phyloP scores from a whole-genome alignment of 2,797 vertebrate genomes.

The Chelon auratus region DNA sequence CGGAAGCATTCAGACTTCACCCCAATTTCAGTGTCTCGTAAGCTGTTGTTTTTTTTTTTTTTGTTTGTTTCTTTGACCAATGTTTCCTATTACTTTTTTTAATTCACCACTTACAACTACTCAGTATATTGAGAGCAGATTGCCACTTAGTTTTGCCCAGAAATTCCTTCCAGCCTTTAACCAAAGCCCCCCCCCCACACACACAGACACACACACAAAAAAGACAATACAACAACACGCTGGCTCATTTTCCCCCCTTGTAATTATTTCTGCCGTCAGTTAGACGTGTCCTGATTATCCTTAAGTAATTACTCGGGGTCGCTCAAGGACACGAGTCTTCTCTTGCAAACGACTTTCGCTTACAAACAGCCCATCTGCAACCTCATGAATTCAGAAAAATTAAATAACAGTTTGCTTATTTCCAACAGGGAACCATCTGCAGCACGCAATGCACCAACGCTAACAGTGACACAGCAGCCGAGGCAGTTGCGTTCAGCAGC shows the following conservation, averaged over 20 bases:
- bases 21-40: slow-evolving; percentile 34
- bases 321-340: slow-evolving; percentile 41
- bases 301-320: slow-evolving; percentile 35
- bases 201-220: slow-evolving; percentile 36
- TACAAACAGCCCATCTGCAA: slow-evolving; percentile 23
- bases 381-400: slow-evolving; percentile 25
- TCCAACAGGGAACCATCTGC: slow-evolving; percentile 35
- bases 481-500: not conserved
- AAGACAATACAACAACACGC: slow-evolving; percentile 30
- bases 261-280: slow-evolving; percentile 35
- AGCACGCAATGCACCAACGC: not conserved
- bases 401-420: slow-evolving; percentile 17
- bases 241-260: slow-evolving; percentile 24
- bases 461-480: not conserved
- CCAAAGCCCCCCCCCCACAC: not conserved
- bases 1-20: slow-evolving; percentile 40
- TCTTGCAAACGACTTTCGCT: slow-evolving; percentile 20
- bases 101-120: slow-evolving; percentile 1
- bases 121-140: not conserved
- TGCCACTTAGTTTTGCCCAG: slow-evolving; percentile 9
- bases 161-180: slow-evolving; percentile 18
- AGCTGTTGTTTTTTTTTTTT: slow-evolving; percentile 17
- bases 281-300: slow-evolving; percentile 33
- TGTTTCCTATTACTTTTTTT: not conserved
- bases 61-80: too few species aligned